Evolutionary conservation across 2,113 vertebrate species (phyloP), one percentile per base, ranked within the genome.

Genomic region (Entelurus aequoreus): DNA sequence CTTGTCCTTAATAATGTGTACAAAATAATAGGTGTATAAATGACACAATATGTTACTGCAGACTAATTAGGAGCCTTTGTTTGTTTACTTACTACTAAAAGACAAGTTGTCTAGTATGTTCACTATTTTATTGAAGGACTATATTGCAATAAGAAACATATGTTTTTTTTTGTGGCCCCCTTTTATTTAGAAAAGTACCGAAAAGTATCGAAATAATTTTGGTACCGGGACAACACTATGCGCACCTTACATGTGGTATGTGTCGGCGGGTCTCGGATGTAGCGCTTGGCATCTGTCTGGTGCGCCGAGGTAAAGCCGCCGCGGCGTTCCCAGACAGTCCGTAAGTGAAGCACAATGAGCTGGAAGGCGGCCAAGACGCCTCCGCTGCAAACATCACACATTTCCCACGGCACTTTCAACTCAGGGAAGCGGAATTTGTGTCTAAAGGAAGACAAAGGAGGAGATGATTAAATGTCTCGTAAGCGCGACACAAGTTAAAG

Each of bases 301-400:
- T 58, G 1, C 42, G 42, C 4, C 12, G 42, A 46, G 75, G 62
- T 73, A 75, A 77, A 85, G 78, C 71, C 51, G 57, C 76, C 75
- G 68, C 81, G 80, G 84, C 79, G 77, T 11, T 46, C 75, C 64
- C 77, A 46, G 11, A 46, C 60, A 63, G 71, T 83, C 86, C 76
- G 87, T 78, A 81, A 81, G 42, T 81, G 76, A 78, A 69, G 83
- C 87, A 86, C 85, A 88, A 88, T 84, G 80, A 79, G 73, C 79
- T 91, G 89, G 89, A 88, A 47, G 51, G 44, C 67, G 78, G 90
- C 89, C 89, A 92, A 86, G 76, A 92, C 78, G 87, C 89, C 84
- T 87, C 72, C 74, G 83, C 76, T 85, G 74, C 77, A 77, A 87
- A 84, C 72, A 85, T 82, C 84, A 73, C 79, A 87, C 68, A 48